phyloP scores from a whole-genome alignment of 2,888 invertebrate species.

The Drosophila bunnanda region DNA sequence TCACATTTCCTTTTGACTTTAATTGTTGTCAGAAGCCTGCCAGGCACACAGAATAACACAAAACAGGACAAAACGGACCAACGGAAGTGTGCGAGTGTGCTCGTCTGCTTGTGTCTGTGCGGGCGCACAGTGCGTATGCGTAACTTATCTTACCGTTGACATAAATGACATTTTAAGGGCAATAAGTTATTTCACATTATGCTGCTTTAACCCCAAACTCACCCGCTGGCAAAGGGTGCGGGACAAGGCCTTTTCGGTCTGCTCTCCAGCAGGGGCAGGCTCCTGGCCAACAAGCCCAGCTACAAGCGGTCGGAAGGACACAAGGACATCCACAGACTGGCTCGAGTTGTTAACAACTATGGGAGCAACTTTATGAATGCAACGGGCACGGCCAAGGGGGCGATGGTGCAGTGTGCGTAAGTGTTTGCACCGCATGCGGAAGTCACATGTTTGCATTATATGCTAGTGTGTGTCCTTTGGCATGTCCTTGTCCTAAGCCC shows the following conservation, averaged over 20 bases:
- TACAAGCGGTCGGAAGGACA: slow-evolving; percentile 74
- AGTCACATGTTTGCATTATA: slow-evolving; percentile 81
- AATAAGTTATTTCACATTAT: slow-evolving; percentile 81
- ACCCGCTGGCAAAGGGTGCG: slow-evolving; percentile 7
- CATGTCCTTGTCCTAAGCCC: slow-evolving; percentile 70
- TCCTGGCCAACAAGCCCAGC: slow-evolving; percentile 64
- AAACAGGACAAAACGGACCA: slow-evolving; percentile 18
- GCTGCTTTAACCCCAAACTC: slow-evolving; percentile 51
- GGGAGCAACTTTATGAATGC: slow-evolving; percentile 81
- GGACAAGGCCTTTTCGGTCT: background rate
- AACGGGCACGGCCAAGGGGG: slow-evolving; percentile 13
- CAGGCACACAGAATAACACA: slow-evolving; percentile 48
- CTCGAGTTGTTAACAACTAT: slow-evolving; percentile 81
- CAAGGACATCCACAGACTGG: slow-evolving; percentile 49
- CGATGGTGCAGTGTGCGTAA: slow-evolving; percentile 56
- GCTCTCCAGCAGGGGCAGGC: slow-evolving; percentile 3
- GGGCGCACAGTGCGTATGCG: slow-evolving; percentile 72
- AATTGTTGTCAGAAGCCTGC: slow-evolving; percentile 73
- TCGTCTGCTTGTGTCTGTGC: background rate
- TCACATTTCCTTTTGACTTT: slow-evolving; percentile 79
- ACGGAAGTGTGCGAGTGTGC: background rate
- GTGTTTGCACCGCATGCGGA: slow-evolving; percentile 82
- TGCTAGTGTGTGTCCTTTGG: slow-evolving; percentile 76
- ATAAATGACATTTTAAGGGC: slow-evolving; percentile 81
- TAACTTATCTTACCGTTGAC: slow-evolving; percentile 82